Evolutionary conservation across 2,797 vertebrate genomes (phyloP).

Genomic region (Crocodylus rhombifer): DNA sequence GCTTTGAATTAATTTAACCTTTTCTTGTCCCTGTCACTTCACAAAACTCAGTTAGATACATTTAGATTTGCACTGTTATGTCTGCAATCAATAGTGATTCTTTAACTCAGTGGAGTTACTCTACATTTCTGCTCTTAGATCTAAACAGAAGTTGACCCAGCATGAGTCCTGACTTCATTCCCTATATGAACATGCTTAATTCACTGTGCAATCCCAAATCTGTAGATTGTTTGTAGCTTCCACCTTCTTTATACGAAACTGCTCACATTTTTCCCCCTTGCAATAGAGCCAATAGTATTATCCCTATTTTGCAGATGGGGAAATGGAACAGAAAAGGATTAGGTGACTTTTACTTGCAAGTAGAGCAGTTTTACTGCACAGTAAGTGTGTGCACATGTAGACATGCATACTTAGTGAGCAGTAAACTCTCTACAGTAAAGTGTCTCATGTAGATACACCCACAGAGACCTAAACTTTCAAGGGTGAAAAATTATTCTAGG

Average conservation of each 20-base stretch:
- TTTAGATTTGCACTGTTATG: neutral
- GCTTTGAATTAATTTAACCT: neutral
- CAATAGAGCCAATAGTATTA: neutral
- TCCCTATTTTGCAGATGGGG: neutral
- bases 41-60: neutral
- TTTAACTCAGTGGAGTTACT: neutral
- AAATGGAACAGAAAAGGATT: neutral
- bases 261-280: neutral
- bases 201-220: neutral
- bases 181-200: neutral
- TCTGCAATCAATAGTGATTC: neutral
- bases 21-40: neutral
- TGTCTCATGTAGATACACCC: too few species aligned
- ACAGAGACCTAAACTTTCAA: neutral
- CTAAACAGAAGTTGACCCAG: neutral
- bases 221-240: neutral
- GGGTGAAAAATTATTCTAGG: neutral
- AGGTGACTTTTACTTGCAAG: neutral
- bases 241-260: neutral
- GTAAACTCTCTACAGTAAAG: too few species aligned
- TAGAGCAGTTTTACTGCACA: too few species aligned
- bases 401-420: too few species aligned
- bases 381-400: too few species aligned
- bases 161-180: neutral
- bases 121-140: neutral